These are phyloP conservation scores for Melanotaenia nigrans DNA, from an alignment of 2,797 vertebrate species.

Conservation along the genomic window DNA sequence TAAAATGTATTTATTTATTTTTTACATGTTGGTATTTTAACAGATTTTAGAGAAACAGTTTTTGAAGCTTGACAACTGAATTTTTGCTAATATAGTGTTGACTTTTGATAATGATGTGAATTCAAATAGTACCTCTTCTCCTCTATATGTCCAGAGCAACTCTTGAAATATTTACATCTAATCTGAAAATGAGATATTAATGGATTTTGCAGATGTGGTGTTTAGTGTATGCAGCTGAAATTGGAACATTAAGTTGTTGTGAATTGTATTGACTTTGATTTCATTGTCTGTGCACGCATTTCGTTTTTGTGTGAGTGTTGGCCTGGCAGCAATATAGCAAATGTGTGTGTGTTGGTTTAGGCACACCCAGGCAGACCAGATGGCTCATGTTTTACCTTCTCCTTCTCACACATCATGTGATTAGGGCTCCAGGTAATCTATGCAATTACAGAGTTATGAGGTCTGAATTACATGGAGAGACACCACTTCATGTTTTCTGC, in stretches of 20 bases:
- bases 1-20: not conserved
- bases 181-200: not conserved
- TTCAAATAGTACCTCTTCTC: not conserved
- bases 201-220: not conserved
- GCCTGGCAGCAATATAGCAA: not conserved
- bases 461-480: slow-evolving; percentile 63
- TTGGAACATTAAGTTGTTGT: not conserved
- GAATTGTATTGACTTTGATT: not conserved
- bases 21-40: not conserved
- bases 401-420: slow-evolving; percentile 68
- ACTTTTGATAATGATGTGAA: not conserved
- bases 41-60: not conserved
- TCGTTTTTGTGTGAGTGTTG: slow-evolving; percentile 4
- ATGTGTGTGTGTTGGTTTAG: slow-evolving; percentile 31
- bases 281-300: not conserved
- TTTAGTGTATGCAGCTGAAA: not conserved
- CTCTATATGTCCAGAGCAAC: not conserved
- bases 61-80: not conserved
- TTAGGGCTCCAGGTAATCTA: slow-evolving; percentile 64
- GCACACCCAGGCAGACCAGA: slow-evolving; percentile 49
- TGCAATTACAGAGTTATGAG: slow-evolving; percentile 52
- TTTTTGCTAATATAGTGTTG: not conserved
- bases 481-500: slow-evolving; percentile 28
- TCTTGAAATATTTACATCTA: not conserved
- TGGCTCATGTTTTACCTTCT: slow-evolving; percentile 62